Percentiles rank a stretch among this genome's conserved stretches.
Evolutionary conservation across 2,797 vertebrate genomes (phyloP).

Genomic region (Schizopygopsis malacanthus): DNA sequence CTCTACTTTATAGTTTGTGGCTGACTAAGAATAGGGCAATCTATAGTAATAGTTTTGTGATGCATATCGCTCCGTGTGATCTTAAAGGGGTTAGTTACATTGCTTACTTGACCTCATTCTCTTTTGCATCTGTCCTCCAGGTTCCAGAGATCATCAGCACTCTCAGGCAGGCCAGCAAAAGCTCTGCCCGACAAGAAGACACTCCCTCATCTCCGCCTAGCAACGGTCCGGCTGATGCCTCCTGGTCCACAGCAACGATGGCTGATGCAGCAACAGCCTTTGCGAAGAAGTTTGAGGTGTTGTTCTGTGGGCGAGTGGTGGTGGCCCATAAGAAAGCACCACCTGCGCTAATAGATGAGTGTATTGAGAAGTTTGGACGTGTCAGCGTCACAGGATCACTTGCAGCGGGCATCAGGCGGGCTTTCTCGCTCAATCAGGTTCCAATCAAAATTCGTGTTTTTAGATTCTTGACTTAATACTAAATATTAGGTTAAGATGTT

Average conservation of each 20-base stretch:
- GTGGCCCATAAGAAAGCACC: slow-evolving; percentile 96
- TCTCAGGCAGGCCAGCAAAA: slow-evolving; percentile 93
- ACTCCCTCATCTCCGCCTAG: slow-evolving; percentile 76
- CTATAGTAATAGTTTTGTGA: not conserved
- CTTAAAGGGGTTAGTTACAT: not conserved
- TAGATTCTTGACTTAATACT: not conserved
- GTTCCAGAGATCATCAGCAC: slow-evolving; percentile 98
- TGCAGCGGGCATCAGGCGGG: slow-evolving; percentile 73
- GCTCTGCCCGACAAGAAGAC: slow-evolving; percentile 88
- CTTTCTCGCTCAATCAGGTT: slow-evolving; percentile 77
- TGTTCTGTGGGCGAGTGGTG: slow-evolving; percentile 92
- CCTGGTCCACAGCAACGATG: slow-evolving; percentile 70
- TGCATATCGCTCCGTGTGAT: not conserved
- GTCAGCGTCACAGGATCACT: slow-evolving; percentile 57
- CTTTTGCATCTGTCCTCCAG: slow-evolving; percentile 67
- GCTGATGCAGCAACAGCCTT: slow-evolving; percentile 85
- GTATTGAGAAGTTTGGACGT: slow-evolving; percentile 93
- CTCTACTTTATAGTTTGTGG: not conserved
- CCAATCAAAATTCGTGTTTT: not conserved
- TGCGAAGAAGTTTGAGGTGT: slow-evolving; percentile 95
- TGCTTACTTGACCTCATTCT: not conserved
- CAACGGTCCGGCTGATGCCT: slow-evolving; percentile 68
- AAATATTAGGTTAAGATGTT: not conserved
- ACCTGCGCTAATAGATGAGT: slow-evolving; percentile 94
- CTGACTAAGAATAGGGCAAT: not conserved